phyloP scores from a whole-genome alignment of 2,113 vertebrate species.

The Cnemophilus loriae region DNA sequence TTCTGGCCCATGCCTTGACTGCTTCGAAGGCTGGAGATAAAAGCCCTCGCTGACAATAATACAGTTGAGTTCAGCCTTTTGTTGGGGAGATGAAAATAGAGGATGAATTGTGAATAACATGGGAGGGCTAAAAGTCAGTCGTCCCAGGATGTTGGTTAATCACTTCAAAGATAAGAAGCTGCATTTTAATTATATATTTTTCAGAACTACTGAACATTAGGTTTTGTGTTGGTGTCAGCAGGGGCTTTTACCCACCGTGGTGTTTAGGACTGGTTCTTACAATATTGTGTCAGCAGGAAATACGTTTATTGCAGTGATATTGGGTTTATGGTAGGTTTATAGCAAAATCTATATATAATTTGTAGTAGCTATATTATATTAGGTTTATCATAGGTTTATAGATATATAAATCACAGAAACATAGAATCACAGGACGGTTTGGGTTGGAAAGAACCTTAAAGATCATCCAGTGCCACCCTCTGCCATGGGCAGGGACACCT shows the following conservation, averaged over 20 bases:
- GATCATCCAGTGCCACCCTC: accelerated
- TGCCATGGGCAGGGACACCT: neutral
- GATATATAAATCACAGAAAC: neutral
- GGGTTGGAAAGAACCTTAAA: neutral
- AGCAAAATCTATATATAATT: neutral
- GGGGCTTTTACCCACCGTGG: neutral
- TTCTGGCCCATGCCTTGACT: constrained; percentile 8
- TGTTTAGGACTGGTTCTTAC: neutral
- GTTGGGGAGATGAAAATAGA: constrained; percentile 41
- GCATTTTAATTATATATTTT: neutral
- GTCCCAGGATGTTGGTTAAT: neutral
- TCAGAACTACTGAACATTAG: neutral
- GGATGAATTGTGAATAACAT: constrained; percentile 23
- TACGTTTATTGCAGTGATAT: neutral
- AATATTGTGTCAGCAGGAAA: neutral
- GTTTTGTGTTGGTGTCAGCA: neutral
- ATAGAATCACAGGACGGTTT: neutral
- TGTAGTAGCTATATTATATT: neutral
- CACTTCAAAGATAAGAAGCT: neutral
- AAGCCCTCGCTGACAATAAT: constrained; percentile 10
- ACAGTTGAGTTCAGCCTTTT: constrained; percentile 12
- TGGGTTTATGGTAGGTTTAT: neutral
- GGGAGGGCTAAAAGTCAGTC: neutral
- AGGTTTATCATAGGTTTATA: neutral
- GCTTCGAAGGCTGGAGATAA: neutral